Conservation (phyloP, 2,888 invertebrate species). For the Mycalesis mineus region DNA sequence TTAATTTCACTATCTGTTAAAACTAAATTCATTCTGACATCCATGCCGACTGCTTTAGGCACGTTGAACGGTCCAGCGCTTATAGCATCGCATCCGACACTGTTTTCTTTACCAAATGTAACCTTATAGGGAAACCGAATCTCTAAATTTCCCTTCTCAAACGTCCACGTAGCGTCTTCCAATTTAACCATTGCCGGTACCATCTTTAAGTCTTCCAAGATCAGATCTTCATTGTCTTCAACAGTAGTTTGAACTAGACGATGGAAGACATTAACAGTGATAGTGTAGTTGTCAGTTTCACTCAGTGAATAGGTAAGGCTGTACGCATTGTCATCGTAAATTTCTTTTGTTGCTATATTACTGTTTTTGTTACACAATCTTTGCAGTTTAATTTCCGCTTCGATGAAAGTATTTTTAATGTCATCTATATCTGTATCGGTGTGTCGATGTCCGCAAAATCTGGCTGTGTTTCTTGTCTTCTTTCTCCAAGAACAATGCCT, state of each 20-base stretch:
- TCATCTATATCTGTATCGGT: not conserved
- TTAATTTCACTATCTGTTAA: too few relatives aligned
- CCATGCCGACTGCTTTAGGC: not conserved
- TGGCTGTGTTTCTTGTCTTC: not conserved
- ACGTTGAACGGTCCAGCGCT: not conserved
- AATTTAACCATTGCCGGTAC: slow-evolving; percentile 9
- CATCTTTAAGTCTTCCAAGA: slow-evolving; percentile 10
- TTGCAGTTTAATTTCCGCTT: not conserved
- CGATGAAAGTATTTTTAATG: not conserved
- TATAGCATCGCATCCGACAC: not conserved
- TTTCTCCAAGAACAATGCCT: not conserved
- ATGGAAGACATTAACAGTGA: slow-evolving; percentile 8
- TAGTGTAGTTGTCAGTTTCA: not conserved
- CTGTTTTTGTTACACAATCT: not conserved
- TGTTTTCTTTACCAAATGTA: not conserved
- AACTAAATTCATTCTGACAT: too few relatives aligned
- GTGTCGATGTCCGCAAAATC: not conserved
- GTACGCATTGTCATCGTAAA: slow-evolving; percentile 8
- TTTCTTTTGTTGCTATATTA: not conserved
- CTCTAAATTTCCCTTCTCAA: not conserved
- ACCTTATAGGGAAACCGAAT: slow-evolving; percentile 7
- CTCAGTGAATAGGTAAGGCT: slow-evolving; percentile 8
- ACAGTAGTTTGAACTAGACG: slow-evolving; percentile 3
- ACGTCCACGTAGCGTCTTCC: slow-evolving; percentile 6
- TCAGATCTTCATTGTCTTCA: not conserved